These are phyloP conservation scores for Meandrina meandrites DNA, from an alignment of 92 coral and sea anemone species.

Conservation along the genomic window DNA sequence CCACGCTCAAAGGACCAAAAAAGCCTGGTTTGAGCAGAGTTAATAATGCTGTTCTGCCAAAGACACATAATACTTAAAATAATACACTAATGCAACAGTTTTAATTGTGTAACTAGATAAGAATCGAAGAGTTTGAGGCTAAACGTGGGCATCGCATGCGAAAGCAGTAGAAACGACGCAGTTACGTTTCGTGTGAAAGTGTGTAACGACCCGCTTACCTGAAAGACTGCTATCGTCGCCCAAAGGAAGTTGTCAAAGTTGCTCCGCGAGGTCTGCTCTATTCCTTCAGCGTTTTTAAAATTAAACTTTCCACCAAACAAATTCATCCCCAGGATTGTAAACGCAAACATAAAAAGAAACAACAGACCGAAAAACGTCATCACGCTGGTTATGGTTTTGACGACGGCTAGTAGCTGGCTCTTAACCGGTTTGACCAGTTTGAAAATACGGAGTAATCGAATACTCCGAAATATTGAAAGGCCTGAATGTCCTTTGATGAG, in stretches of 20 bases:
- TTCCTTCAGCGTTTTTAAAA: constrained; percentile 67
- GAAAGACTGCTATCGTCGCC: constrained; percentile 97
- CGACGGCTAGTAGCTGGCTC: constrained; percentile 82
- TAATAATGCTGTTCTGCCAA: too few species aligned
- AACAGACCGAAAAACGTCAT: constrained; percentile 92
- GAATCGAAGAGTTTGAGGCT: too few species aligned
- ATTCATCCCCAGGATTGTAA: constrained; percentile 97
- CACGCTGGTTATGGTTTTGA: constrained; percentile 94
- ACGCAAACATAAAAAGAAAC: constrained; percentile 95
- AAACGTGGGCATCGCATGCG: too few species aligned
- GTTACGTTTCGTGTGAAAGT: too few species aligned
- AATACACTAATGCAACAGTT: too few species aligned
- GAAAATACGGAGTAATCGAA: constrained; percentile 91
- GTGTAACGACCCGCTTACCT: constrained; percentile 51
- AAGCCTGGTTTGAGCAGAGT: too few species aligned
- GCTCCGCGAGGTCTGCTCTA: constrained; percentile 62
- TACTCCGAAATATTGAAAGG: constrained; percentile 90
- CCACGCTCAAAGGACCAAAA: too few species aligned
- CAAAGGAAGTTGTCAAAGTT: constrained; percentile 90
- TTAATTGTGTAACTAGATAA: too few species aligned
- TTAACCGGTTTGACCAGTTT: constrained; percentile 96
- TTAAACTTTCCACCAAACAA: constrained; percentile 90
- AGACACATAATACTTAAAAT: too few species aligned
- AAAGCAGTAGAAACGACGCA: too few species aligned
- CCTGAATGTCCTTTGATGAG: constrained; percentile 69